Evolutionary conservation across 2,113 vertebrate species (phyloP), one percentile per base, ranked within the genome.

Genomic region (Perognathus longimembris): DNA sequence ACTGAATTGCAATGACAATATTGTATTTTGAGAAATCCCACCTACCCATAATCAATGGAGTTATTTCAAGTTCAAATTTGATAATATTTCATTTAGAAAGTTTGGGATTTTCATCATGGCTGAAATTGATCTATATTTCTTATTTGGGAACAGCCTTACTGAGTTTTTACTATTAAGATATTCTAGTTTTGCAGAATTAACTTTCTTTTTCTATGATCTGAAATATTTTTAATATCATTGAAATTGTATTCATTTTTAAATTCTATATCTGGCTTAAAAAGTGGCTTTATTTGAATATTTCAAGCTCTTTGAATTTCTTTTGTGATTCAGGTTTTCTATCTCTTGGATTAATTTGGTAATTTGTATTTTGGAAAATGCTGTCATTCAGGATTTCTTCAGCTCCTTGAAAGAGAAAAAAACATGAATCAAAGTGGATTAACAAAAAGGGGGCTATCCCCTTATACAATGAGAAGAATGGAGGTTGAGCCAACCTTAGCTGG

Each of bases 171-270:
- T 45, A 84, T 70, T 79, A 90, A 70, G 26, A 79, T 90, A 79
- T 40, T 30, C 67, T 84, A 74, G 20, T 59, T 83, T 59, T 78
- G 9, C 30, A 45, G 45, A 94, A 89, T 82, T 76, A 76, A 80
- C 85, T 36, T 28, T 71, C 77, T 36, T 45, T 84, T 85, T 85
- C 64, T 77, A 90, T 78, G 40, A 73, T 82, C 70, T 89, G n/a
- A 89, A 89, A 77, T 92, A 92, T 71, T 85, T 83, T 89, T 66
- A 92, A 45, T 77, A 86, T 83, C 38, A 91, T 85, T 42, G 67
- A 85, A 94, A 77, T 8, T 28, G 40, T 59, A n/a, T 88, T 15
- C 79, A 88, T 88, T 93, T 93, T 88, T 15, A 57, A 79, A 38
- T 80, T 89, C 17, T 71, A 64, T 59, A 85, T 63, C 64, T 12